Conservation (phyloP, 2,888 invertebrate species). For the Cephus sareptanus region DNA sequence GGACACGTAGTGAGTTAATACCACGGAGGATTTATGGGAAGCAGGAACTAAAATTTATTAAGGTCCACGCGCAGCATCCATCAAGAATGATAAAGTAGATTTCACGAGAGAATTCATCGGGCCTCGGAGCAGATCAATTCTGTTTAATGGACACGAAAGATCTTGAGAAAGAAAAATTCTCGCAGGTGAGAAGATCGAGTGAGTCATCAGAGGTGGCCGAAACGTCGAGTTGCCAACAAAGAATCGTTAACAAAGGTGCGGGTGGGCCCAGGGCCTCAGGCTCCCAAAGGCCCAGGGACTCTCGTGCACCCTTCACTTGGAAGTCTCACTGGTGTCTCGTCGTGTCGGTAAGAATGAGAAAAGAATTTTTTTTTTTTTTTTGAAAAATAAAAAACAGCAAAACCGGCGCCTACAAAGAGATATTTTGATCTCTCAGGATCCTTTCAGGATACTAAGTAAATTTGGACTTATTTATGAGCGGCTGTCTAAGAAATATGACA, state of each 20-base stretch:
- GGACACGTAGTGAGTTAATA: no score
- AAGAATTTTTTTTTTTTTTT: not conserved
- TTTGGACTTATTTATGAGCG: no score
- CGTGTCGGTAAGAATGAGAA: not conserved
- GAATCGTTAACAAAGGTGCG: slow-evolving; percentile 20
- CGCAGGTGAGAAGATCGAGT: slow-evolving; percentile 11
- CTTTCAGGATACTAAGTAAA: no score
- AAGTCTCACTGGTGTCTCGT: not conserved
- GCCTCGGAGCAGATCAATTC: no score
- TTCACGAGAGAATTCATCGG: no score
- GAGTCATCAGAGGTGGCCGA: slow-evolving; percentile 30
- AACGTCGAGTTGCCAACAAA: slow-evolving; percentile 12
- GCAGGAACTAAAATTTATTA: no score
- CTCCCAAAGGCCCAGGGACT: not conserved
- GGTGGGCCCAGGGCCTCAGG: slow-evolving; percentile 6
- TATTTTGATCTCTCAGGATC: not conserved
- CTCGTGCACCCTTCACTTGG: not conserved
- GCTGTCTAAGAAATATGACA: not conserved
- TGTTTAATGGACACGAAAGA: no score
- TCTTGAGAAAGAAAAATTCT: no score
- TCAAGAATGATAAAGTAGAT: no score
- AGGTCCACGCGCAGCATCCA: no score
- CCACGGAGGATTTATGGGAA: no score
- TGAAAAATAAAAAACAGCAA: not conserved
- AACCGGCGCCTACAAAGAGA: not conserved